Percentiles rank a stretch among this genome's conserved stretches.
These are phyloP conservation scores for Popillia japonica DNA, from an alignment of 1,140 invertebrate species.

Conservation along the genomic window DNA sequence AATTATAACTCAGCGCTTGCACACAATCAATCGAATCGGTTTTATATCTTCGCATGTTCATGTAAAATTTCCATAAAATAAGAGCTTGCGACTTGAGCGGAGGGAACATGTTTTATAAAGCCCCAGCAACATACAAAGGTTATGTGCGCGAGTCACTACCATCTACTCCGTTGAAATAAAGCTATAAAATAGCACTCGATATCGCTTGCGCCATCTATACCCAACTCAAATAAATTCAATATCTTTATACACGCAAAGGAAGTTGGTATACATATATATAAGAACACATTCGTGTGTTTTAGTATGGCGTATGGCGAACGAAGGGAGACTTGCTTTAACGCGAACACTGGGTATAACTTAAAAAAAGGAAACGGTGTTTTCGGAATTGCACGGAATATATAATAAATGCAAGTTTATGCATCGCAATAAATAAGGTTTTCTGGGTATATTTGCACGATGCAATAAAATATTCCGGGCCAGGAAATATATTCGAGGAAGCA, in stretches of 20 bases:
- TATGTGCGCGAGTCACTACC: constrained; percentile 1
- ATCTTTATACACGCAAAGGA: constrained; percentile 27
- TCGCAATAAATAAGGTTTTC: too few species aligned
- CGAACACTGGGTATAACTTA: not conserved
- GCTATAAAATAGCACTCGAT: constrained; percentile 31
- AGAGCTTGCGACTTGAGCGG: not conserved
- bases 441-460: too few species aligned
- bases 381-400: not conserved
- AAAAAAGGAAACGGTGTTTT: not conserved
- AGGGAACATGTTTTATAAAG: constrained; percentile 29
- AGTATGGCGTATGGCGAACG: not conserved
- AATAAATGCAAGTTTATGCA: too few species aligned
- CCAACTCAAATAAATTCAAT: constrained; percentile 26
- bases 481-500: too few species aligned
- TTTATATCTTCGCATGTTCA: constrained; percentile 30
- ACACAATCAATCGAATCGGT: constrained; percentile 2
- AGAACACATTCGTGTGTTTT: constrained; percentile 3
- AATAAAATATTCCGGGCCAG: too few species aligned
- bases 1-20: not conserved
- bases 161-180: constrained; percentile 24
- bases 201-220: constrained; percentile 29
- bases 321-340: not conserved
- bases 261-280: not conserved
- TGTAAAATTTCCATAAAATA: constrained; percentile 35
- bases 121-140: not conserved